Percentiles rank a stretch among this genome's conserved stretches.
These are phyloP conservation scores for Oegoconia quadripuncta DNA, from an alignment of 2,888 invertebrate genomes.

Conservation along the genomic window DNA sequence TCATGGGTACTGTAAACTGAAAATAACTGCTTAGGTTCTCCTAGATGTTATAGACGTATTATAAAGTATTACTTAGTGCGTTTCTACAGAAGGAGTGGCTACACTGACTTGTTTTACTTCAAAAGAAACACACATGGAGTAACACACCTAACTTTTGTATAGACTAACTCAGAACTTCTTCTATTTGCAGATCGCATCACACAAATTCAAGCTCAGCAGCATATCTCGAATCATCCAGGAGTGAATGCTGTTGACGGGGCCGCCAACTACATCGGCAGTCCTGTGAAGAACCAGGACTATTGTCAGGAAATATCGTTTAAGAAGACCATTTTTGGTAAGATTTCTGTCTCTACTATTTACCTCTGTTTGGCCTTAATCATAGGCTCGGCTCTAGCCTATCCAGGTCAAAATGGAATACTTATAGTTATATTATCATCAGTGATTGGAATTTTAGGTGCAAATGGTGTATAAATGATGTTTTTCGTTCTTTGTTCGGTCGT, in stretches of 20 bases:
- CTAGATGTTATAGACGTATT: too few relatives aligned
- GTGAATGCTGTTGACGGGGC: constrained; percentile 31
- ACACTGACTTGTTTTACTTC: neutral
- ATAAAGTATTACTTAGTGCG: too few relatives aligned
- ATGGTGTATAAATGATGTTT: too few relatives aligned
- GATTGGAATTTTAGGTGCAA: too few relatives aligned
- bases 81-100: too few relatives aligned
- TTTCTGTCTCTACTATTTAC: neutral
- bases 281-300: constrained; percentile 24
- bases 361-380: neutral
- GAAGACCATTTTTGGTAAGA: constrained; percentile 39
- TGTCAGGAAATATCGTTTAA: constrained; percentile 44
- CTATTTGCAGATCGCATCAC: constrained; percentile 30
- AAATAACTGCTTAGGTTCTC: too few relatives aligned
- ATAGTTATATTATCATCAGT: too few relatives aligned
- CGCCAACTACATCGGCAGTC: constrained; percentile 35
- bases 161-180: neutral
- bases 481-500: too few relatives aligned
- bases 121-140: neutral
- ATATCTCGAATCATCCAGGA: constrained; percentile 29
- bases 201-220: constrained; percentile 25
- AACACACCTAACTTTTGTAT: too few relatives aligned
- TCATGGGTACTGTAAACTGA: too few relatives aligned
- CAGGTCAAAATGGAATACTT: too few relatives aligned
- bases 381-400: too few relatives aligned